These are phyloP conservation scores for Etheostoma cragini DNA, from an alignment of 2,113 vertebrate species.

Conservation along the genomic window DNA sequence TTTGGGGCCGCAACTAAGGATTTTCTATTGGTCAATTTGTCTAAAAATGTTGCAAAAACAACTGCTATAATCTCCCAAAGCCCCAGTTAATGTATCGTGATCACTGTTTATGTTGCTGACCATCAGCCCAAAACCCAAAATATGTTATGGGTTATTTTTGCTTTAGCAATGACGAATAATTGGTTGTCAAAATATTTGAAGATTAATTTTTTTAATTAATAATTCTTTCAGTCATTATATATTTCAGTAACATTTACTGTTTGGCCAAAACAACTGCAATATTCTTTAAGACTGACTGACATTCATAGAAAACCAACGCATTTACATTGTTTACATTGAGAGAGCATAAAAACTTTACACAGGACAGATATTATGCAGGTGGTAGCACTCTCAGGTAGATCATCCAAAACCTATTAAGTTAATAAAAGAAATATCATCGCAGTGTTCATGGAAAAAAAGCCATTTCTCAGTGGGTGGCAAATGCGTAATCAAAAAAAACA, in stretches of 20 bases:
- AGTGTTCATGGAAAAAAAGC: background rate
- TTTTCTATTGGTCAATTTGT: background rate
- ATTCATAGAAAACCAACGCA: background rate
- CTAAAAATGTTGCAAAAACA: too few relatives aligned
- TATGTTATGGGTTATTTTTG: background rate
- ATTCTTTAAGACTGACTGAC: background rate
- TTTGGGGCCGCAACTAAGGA: background rate
- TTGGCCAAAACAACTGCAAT: background rate
- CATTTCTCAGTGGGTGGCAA: background rate
- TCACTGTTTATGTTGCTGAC: background rate
- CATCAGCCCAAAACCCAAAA: background rate
- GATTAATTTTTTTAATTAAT: background rate
- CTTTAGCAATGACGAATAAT: background rate
- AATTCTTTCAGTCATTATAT: background rate
- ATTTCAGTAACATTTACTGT: background rate
- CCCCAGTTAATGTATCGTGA: background rate
- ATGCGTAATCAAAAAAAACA: background rate
- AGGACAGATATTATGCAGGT: background rate
- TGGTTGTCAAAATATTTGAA: background rate
- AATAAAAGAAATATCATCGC: background rate
- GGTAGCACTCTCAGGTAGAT: too few relatives aligned
- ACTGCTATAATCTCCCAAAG: background rate
- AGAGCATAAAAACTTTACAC: background rate
- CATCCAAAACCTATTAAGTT: background rate
- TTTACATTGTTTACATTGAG: background rate